A percentile compares a stretch with the other conserved stretches of the same genome.
These are phyloP conservation scores for Drosophila murphyi DNA, from an alignment of 1,140 invertebrate genomes.

Conservation along the genomic window DNA sequence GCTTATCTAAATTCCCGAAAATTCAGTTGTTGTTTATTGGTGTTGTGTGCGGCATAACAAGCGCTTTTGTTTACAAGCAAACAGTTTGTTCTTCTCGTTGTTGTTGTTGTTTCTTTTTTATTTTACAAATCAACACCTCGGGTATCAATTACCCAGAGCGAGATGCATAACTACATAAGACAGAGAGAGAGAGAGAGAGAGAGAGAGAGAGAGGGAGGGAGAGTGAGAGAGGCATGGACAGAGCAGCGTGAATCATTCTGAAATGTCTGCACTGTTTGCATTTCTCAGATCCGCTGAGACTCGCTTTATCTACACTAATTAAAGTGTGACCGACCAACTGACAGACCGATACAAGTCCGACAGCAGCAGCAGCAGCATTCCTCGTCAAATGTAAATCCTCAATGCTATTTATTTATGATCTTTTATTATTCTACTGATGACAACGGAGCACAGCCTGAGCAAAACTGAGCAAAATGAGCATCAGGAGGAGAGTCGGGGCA, in stretches of 20 bases:
- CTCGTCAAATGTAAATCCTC: constrained; percentile 57
- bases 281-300: constrained; percentile 71
- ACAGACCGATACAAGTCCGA: constrained; percentile 1
- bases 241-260: constrained; percentile 52
- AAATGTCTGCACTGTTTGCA: constrained; percentile 48
- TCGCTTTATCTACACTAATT: constrained; percentile 78
- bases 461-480: constrained; percentile 15
- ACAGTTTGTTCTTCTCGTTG: constrained; percentile 63
- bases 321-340: constrained; percentile 73
- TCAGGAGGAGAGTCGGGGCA: constrained; percentile 41
- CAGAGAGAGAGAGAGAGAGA: not conserved
- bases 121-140: constrained; percentile 81
- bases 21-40: constrained; percentile 63
- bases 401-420: constrained; percentile 78
- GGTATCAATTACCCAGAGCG: constrained; percentile 71
- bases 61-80: constrained; percentile 77
- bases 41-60: constrained; percentile 60
- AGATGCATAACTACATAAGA: constrained; percentile 2
- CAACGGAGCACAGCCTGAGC: constrained; percentile 45
- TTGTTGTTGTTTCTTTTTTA: constrained; percentile 39
- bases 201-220: constrained; percentile 6
- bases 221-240: not conserved
- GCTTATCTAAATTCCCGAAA: constrained; percentile 80
- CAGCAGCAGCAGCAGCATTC: constrained; percentile 18
- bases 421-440: constrained; percentile 73